Percentiles rank a stretch among this genome's conserved stretches.
These are phyloP conservation scores for Percopsis transmontana DNA, from an alignment of 2,113 vertebrate genomes.

Conservation along the genomic window DNA sequence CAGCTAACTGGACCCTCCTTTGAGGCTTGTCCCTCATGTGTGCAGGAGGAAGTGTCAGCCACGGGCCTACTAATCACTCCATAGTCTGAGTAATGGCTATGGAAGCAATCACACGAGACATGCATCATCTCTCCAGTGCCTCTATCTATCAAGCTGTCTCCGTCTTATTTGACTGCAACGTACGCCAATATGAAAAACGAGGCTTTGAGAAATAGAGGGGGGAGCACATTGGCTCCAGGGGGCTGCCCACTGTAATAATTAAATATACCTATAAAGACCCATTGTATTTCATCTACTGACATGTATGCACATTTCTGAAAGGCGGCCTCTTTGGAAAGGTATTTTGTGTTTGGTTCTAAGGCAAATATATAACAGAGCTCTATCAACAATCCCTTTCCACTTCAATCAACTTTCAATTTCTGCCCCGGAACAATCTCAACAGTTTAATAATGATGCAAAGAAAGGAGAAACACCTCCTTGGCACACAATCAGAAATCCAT, in stretches of 20 bases:
- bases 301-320: slow-evolving; percentile 31
- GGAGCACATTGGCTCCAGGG: slow-evolving; percentile 24
- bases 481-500: slow-evolving; percentile 33
- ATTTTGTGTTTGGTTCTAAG: slow-evolving; percentile 37
- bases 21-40: slow-evolving; percentile 44
- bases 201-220: slow-evolving; percentile 49
- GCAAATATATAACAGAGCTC: slow-evolving; percentile 57
- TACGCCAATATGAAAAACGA: slow-evolving; percentile 67
- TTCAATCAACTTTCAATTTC: slow-evolving; percentile 67
- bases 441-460: slow-evolving; percentile 23
- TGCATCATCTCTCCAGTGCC: slow-evolving; percentile 68
- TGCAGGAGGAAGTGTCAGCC: slow-evolving; percentile 55
- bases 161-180: slow-evolving; percentile 71
- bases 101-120: slow-evolving; percentile 71
- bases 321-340: slow-evolving; percentile 36
- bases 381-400: slow-evolving; percentile 62
- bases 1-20: slow-evolving; percentile 54
- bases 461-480: slow-evolving; percentile 31
- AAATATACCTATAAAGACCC: slow-evolving; percentile 54
- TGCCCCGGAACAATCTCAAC: slow-evolving; percentile 54
- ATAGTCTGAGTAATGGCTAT: slow-evolving; percentile 67
- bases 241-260: slow-evolving; percentile 60
- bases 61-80: slow-evolving; percentile 64
- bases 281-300: slow-evolving; percentile 59
- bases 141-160: slow-evolving; percentile 64